phyloP scores from a whole-genome alignment of 2,888 invertebrate genomes.

The Philereme transversata region DNA sequence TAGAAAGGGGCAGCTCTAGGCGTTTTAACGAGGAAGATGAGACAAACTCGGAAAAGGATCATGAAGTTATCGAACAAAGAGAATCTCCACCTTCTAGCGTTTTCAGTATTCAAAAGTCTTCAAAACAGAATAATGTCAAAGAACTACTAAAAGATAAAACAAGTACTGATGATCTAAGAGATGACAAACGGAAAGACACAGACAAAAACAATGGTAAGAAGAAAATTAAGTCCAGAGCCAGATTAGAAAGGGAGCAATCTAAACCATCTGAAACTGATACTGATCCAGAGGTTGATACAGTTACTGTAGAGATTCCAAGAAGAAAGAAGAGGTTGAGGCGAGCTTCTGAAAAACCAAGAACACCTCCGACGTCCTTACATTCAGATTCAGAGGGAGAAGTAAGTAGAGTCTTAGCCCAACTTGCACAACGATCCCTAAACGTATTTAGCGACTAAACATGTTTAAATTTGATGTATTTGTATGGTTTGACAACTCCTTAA shows the following conservation, averaged over 20 bases:
- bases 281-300: conserved; percentile 76
- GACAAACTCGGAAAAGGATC: conserved; percentile 27
- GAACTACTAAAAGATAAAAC: conserved; percentile 43
- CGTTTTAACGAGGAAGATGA: conserved; percentile 58
- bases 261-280: conserved; percentile 80
- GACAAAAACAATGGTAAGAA: conserved; percentile 75
- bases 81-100: conserved; percentile 53
- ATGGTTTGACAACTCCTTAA: no score
- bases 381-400: conserved; percentile 79
- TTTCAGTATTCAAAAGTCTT: conserved; percentile 48
- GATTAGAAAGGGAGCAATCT: conserved; percentile 77
- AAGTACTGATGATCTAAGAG: conserved; percentile 60
- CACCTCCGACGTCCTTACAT: conserved; percentile 73
- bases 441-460: no score
- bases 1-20: conserved; percentile 71
- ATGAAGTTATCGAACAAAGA: conserved; percentile 38
- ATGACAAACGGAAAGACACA: conserved; percentile 66
- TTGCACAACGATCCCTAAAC: no score
- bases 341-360: conserved; percentile 74
- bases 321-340: conserved; percentile 72
- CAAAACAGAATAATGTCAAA: conserved; percentile 49
- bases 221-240: conserved; percentile 74
- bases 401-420: conserved; percentile 31
- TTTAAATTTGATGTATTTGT: no score
- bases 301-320: conserved; percentile 79